These are phyloP conservation scores for Otus sunia DNA, from an alignment of 2,113 vertebrate species.

Conservation along the genomic window DNA sequence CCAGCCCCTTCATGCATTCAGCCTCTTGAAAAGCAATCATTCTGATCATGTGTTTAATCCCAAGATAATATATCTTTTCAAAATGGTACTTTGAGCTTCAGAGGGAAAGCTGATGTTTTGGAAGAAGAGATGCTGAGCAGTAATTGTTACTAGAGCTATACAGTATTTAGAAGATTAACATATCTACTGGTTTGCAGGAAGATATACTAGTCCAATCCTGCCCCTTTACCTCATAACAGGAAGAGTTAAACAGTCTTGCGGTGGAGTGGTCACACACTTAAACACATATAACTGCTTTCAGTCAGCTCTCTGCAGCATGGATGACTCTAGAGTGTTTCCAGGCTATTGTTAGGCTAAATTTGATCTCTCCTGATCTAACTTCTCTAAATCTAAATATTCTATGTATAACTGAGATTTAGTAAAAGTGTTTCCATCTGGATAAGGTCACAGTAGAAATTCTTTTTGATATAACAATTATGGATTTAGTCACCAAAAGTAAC, in stretches of 20 bases:
- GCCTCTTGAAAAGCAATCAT: background rate
- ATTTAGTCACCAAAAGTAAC: background rate
- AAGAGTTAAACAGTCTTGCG: background rate
- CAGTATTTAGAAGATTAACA: background rate
- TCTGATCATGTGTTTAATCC: background rate
- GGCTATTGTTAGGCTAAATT: background rate
- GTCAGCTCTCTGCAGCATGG: background rate
- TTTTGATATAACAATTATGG: background rate
- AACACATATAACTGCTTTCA: background rate
- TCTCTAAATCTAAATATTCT: background rate
- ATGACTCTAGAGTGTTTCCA: background rate
- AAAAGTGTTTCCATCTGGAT: background rate
- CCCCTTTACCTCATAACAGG: background rate
- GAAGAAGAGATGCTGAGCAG: background rate
- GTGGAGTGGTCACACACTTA: background rate
- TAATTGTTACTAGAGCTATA: background rate
- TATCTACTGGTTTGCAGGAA: background rate
- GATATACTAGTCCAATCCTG: background rate
- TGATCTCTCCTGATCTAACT: background rate
- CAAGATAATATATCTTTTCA: background rate
- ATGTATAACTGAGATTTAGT: background rate
- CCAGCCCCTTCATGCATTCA: background rate
- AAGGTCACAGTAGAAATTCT: background rate
- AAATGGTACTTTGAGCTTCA: background rate
- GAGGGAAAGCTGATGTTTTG: background rate